phyloP scores from a whole-genome alignment of 2,797 vertebrate species.

The Molossus alvarezi region DNA sequence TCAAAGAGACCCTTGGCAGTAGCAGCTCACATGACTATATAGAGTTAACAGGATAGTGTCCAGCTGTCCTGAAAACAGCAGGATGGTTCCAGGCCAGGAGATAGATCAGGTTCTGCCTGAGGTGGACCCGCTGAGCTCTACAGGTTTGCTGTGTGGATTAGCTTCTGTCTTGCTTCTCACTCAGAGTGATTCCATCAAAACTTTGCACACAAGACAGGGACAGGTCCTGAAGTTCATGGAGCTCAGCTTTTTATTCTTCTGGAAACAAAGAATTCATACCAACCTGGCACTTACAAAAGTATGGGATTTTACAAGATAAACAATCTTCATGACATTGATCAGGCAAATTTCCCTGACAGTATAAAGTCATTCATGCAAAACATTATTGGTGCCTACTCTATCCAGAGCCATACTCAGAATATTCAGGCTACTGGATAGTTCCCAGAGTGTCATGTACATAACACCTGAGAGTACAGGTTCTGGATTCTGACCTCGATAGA shows the following conservation, averaged over 20 bases:
- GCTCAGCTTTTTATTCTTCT: background rate
- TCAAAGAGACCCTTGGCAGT: background rate
- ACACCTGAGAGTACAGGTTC: background rate
- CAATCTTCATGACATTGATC: background rate
- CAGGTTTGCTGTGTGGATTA: background rate
- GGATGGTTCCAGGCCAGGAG: background rate
- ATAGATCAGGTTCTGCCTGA: background rate
- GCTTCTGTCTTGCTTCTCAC: background rate
- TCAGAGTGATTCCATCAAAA: background rate
- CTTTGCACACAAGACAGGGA: background rate
- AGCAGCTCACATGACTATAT: background rate
- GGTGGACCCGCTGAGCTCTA: background rate
- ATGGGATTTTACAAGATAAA: conserved; percentile 32
- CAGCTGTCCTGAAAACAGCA: background rate
- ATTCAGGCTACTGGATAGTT: background rate
- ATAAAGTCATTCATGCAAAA: conserved; percentile 16
- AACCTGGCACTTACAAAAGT: background rate
- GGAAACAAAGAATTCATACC: background rate
- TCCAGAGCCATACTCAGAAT: background rate
- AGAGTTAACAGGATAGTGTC: background rate
- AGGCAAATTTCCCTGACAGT: conserved; percentile 8
- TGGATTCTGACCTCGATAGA: background rate
- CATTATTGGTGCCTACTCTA: background rate
- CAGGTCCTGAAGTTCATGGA: background rate
- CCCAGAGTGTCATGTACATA: background rate